A percentile compares a stretch with the other conserved stretches of the same genome.
These are phyloP conservation scores for Drosophila sp. DNA, from an alignment of 1,140 invertebrate genomes.

Conservation along the genomic window DNA sequence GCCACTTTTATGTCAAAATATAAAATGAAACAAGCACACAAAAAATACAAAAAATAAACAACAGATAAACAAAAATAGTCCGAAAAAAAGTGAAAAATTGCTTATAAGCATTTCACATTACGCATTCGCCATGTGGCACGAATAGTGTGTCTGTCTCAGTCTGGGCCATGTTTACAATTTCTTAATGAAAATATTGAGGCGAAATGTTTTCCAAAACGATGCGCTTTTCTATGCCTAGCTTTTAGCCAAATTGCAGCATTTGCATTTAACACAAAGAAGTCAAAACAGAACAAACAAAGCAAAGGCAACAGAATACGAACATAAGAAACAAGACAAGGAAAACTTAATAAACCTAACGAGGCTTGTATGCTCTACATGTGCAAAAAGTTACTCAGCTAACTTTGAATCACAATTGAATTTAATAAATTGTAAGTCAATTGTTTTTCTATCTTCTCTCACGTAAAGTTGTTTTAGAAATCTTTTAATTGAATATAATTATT, in stretches of 20 bases:
- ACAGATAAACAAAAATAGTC: conserved; percentile 17
- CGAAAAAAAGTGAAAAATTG: conserved; percentile 31
- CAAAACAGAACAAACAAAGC: conserved; percentile 18
- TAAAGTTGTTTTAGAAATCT: too few species aligned
- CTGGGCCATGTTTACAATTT: conserved; percentile 75
- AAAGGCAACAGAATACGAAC: background rate
- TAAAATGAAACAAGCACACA: conserved; percentile 25
- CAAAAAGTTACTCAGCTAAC: background rate
- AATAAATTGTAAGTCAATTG: too few species aligned
- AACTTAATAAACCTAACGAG: conserved; percentile 18
- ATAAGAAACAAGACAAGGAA: conserved; percentile 3
- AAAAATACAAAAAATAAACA: too few species aligned
- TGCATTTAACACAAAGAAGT: conserved; percentile 50
- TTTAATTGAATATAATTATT: too few species aligned
- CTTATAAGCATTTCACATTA: conserved; percentile 51
- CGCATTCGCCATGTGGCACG: conserved; percentile 73
- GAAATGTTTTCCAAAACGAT: conserved; percentile 64
- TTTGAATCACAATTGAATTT: background rate
- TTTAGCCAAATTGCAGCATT: conserved; percentile 75
- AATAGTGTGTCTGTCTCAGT: conserved; percentile 22
- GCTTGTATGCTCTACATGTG: background rate
- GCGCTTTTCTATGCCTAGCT: conserved; percentile 69
- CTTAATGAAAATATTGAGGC: conserved; percentile 62
- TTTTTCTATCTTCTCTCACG: too few species aligned
- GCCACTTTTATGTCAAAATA: conserved; percentile 71